Conservation (phyloP, 2,113 vertebrate species). For the Microtus richardsoni region DNA sequence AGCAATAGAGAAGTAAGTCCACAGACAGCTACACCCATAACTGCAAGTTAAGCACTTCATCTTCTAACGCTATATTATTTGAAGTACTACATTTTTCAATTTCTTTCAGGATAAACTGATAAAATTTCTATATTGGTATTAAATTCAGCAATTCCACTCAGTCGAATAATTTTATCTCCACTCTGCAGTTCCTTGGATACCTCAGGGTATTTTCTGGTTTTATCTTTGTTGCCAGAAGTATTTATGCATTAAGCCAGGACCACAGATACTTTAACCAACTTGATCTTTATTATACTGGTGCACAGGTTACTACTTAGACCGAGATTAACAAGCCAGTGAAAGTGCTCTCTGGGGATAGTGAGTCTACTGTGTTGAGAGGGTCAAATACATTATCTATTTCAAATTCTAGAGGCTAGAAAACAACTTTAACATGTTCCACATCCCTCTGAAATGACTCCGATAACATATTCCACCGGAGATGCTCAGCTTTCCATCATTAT, state of each 20-base stretch:
- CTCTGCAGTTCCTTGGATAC: conserved; percentile 59
- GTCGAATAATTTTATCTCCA: conserved; percentile 78
- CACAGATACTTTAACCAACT: conserved; percentile 72
- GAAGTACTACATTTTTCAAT: conserved; percentile 74
- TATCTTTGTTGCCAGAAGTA: conserved; percentile 77
- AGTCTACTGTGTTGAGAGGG: conserved; percentile 56
- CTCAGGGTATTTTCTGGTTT: conserved; percentile 71
- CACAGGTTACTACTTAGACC: conserved; percentile 72
- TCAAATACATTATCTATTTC: conserved; percentile 72
- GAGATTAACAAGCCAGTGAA: conserved; percentile 74
- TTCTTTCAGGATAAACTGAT: conserved; percentile 79
- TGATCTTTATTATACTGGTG: conserved; percentile 74
- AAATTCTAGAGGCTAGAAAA: conserved; percentile 64
- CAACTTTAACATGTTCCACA: conserved; percentile 35
- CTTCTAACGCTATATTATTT: conserved; percentile 66
- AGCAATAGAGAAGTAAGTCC: conserved; percentile 59
- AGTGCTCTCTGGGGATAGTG: conserved; percentile 62
- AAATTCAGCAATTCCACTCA: conserved; percentile 73
- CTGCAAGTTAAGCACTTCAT: conserved; percentile 70
- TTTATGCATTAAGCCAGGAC: conserved; percentile 72
- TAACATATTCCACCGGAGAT: not conserved
- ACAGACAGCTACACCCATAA: conserved; percentile 70
- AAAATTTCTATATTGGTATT: conserved; percentile 72
- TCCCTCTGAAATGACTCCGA: not conserved
- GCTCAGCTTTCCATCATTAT: not conserved